These are phyloP conservation scores for Pseudomyrmex cubaensis DNA, from an alignment of 1,140 invertebrate species.

Conservation along the genomic window DNA sequence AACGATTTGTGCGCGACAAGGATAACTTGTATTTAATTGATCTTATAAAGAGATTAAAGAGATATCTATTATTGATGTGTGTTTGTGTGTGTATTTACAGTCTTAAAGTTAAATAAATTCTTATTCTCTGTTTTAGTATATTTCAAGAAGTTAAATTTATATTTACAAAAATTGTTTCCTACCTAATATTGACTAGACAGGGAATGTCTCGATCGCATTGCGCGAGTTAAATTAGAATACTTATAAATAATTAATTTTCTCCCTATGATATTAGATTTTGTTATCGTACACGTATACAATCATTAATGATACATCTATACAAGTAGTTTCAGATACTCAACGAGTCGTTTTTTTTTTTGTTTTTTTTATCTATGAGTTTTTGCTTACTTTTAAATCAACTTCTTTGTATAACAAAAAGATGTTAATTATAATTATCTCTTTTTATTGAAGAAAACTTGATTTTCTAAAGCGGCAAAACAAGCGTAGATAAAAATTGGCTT, in stretches of 20 bases:
- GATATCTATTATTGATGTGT: background rate
- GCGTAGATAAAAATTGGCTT: constrained; percentile 8
- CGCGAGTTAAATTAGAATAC: constrained; percentile 40
- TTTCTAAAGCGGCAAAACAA: background rate
- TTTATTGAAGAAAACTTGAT: constrained; percentile 11
- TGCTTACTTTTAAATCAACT: background rate
- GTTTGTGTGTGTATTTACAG: background rate
- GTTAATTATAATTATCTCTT: background rate
- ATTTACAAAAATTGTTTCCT: constrained; percentile 79
- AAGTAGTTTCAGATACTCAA: background rate
- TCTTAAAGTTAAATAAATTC: constrained; percentile 7
- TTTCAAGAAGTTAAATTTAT: constrained; percentile 48
- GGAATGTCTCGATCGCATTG: constrained; percentile 72
- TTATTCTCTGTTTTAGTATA: constrained; percentile 14
- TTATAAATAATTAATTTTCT: constrained; percentile 31
- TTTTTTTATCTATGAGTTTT: background rate
- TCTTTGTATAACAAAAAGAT: background rate
- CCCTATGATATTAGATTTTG: constrained; percentile 7
- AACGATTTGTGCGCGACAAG: background rate
- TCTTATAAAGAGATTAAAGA: background rate
- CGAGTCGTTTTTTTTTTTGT: background rate
- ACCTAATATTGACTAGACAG: constrained; percentile 85
- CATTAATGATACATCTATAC: constrained; percentile 25
- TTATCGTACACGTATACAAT: constrained; percentile 66
- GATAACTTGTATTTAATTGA: background rate